Evolutionary conservation across 2,797 vertebrate genomes (phyloP), one percentile per base, ranked within the genome.

Genomic region (Cynodonichthys magdalenae): DNA sequence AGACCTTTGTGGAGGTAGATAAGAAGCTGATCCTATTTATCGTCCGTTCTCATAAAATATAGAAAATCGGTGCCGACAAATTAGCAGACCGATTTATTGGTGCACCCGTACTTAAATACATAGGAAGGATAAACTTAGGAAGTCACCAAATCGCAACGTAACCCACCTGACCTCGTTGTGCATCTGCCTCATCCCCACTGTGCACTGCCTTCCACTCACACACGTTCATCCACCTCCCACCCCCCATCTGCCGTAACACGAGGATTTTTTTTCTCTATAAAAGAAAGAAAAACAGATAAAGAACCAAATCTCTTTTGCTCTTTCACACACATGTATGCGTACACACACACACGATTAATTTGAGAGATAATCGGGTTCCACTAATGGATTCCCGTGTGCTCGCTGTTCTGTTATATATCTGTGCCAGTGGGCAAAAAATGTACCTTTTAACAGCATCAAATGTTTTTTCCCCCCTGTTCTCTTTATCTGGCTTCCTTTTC

Each of bases 281-380:
- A 71, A 71, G 9, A 53, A 15, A 54, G n/a, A 29, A 19, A 64
- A 63, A 68, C 76, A 64, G 66, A 83, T 74, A 69, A 81, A 69
- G 53, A 82, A 68, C 69, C 73, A 87, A 74, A 84, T 71, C 53
- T 66, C 66, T 68, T 62, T 63, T 44, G 44, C 58, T 58, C 57
- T 56, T 39, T 59, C 54, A 29, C 47, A 17, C n/a, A 42, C 50
- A 36, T 29, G 19, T 27, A 7, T 58, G 27, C 53, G 44, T 50
- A 36, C 54, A 57, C 46, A 47, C 41, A 62, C 69, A 61, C 61
- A 84, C 84, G 92, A 92, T 94, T 90, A 89, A 93, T 93, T 92
- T 91, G 62, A 74, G 85, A 91, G 92, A 93, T 93, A 92, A 93
- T 93, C 92, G 48, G 74, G 88, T 93, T 92, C 88, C 80, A 76